Base-by-base conservation (phyloP, 2,113 vertebrate genomes). In the Paramormyrops kingsleyae region DNA sequence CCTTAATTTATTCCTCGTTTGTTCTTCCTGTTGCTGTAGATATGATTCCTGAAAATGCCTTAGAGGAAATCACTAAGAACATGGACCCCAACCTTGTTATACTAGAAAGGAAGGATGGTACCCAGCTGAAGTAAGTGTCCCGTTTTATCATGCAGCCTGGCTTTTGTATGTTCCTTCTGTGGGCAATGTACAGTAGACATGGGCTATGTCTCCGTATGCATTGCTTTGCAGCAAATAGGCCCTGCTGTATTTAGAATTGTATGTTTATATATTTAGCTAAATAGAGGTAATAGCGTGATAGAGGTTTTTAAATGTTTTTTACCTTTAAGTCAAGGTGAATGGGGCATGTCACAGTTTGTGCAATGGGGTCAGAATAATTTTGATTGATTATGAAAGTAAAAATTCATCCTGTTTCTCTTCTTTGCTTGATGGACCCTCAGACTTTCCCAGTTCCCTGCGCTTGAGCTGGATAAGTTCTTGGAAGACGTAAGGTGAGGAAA, bases 21-120 rank as follows among this genome's bases (percentile, higher is more conserved):
- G 90, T 31, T 47, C 7, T 17, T 44, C 2, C 83, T 77, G 17
- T 21, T 89, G 10, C 86, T 49, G 49, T 92, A 98, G 98, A 99
- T 92, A 98, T 99, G 98, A 99, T 99, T 93, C 97, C 98, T 92
- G 98, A 99, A 95, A 99, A 99, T 4, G 98, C 99, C 92, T 95
- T 99, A 92, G 99, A 99, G 93, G 99, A 99, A 94, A 99, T 99
- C 94, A 99, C 98, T 19, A 99, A 99, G 95, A 99, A 99, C 95
- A 97, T 99, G 87, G 99, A 99, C 90, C 98, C 97, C 87, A 99
- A 96, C 21, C 95, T 98, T 3, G 97, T 99, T 88, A 95, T 99
- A 74, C 97, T 98, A 50, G 99, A 99, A 91, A 96, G 90, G 94
- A 98, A 97, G 94, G 97, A 97, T 5, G 95, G 95, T 53, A 95